Conservation (phyloP, 2,113 vertebrate genomes). For the Brachyhypopomus gauderio region DNA sequence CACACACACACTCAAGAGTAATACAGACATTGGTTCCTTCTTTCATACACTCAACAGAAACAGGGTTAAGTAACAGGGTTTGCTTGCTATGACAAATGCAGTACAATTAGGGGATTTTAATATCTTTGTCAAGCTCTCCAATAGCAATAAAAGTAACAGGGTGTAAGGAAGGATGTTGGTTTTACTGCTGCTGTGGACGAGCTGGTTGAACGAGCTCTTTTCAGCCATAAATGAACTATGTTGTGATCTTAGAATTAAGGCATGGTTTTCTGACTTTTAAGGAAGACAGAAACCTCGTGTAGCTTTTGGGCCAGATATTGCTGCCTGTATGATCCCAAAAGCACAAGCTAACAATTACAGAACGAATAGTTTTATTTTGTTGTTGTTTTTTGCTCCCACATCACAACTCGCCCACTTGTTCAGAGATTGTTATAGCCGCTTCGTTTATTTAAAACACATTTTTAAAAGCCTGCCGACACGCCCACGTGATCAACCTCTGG, state of each 20-base stretch:
- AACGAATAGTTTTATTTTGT: too few species aligned
- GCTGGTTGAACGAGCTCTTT: neutral
- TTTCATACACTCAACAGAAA: neutral
- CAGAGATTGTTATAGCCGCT: neutral
- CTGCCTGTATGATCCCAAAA: neutral
- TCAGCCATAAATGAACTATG: neutral
- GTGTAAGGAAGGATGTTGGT: neutral
- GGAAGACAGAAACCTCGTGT: neutral
- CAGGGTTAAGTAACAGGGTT: constrained; percentile 5
- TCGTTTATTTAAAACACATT: constrained; percentile 19
- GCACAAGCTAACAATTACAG: neutral
- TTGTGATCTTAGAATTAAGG: neutral
- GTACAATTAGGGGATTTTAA: constrained; percentile 3
- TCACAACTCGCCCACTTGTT: neutral
- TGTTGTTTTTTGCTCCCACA: neutral
- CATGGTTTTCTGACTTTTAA: neutral
- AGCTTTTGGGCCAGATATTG: neutral
- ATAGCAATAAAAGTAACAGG: constrained; percentile 26
- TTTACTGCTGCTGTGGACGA: neutral
- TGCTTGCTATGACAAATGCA: neutral
- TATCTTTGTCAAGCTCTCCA: neutral
- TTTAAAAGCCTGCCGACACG: constrained; percentile 5
- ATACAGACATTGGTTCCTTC: neutral
- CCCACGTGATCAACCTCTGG: constrained; percentile 3
- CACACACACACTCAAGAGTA: neutral